phyloP scores from a whole-genome alignment of 1,140 invertebrate species.

The Pteromalus puparum region DNA sequence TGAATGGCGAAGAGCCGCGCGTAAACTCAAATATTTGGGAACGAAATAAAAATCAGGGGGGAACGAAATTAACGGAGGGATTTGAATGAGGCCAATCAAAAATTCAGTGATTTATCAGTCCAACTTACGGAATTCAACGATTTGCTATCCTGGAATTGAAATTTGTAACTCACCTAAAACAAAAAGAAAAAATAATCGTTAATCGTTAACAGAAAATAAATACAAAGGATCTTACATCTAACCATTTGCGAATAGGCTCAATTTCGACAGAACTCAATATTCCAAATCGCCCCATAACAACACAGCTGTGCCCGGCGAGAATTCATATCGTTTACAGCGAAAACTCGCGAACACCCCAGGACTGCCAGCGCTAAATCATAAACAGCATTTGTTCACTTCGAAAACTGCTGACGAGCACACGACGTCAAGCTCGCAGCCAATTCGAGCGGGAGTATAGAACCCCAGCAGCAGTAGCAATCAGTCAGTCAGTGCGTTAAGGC shows the following conservation, averaged over 20 bases:
- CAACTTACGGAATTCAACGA: not conserved
- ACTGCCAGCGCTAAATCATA: not conserved
- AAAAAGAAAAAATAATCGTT: not conserved
- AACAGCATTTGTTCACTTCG: not conserved
- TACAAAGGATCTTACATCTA: no score
- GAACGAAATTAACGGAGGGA: no score
- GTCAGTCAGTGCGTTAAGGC: conserved; percentile 6
- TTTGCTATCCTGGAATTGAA: no score
- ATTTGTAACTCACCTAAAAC: conserved; percentile 20
- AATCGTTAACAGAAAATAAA: no score
- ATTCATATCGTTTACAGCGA: not conserved
- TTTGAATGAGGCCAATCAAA: not conserved
- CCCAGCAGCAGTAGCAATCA: not conserved
- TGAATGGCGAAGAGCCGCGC: not conserved
- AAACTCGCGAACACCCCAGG: not conserved
- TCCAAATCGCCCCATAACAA: not conserved
- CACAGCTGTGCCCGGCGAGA: not conserved
- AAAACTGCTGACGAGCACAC: conserved; percentile 25
- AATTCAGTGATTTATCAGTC: not conserved
- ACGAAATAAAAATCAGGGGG: no score
- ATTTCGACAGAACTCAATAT: not conserved
- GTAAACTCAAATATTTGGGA: not conserved
- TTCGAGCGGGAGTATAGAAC: not conserved
- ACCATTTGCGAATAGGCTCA: not conserved
- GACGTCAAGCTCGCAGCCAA: not conserved